These are phyloP conservation scores for Nibea coibor DNA, from an alignment of 2,113 vertebrate genomes.

Conservation along the genomic window DNA sequence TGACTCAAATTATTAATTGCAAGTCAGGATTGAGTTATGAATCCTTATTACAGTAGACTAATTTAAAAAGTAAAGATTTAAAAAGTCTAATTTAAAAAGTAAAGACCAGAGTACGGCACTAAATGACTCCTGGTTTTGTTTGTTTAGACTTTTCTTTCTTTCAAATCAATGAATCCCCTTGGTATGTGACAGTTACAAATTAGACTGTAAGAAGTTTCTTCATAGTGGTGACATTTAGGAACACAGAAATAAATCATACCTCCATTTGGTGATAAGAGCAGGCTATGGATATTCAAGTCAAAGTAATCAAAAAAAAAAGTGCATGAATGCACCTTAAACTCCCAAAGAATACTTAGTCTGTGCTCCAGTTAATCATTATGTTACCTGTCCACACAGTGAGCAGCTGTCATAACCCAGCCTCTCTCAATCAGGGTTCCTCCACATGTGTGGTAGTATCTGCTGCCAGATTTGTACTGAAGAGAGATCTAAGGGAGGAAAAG, in stretches of 20 bases:
- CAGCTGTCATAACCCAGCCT: slow-evolving; percentile 91
- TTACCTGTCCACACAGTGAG: slow-evolving; percentile 87
- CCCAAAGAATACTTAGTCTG: not conserved
- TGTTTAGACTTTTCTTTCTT: not conserved
- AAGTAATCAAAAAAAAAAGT: slow-evolving; percentile 1
- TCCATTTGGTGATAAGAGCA: not conserved
- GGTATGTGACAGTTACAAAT: slow-evolving; percentile 38
- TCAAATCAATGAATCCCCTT: slow-evolving; percentile 12
- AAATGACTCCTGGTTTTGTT: not conserved
- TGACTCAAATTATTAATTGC: not conserved
- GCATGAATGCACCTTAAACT: not conserved
- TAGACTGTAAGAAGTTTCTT: slow-evolving; percentile 8
- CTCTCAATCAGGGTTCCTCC: slow-evolving; percentile 87
- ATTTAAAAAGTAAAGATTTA: no score
- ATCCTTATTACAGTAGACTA: not conserved
- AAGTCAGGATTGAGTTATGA: not conserved
- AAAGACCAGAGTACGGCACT: not conserved
- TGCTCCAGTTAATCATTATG: slow-evolving; percentile 23
- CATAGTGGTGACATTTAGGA: slow-evolving; percentile 40
- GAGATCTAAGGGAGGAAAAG: slow-evolving; percentile 63
- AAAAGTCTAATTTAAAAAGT: not conserved
- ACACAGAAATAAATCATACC: slow-evolving; percentile 31
- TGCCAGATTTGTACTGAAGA: slow-evolving; percentile 83
- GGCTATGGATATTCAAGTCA: not conserved
- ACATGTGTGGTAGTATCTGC: slow-evolving; percentile 87